Evolutionary conservation across 2,888 invertebrate genomes (phyloP).

Genomic region (Ligdia adustata): DNA sequence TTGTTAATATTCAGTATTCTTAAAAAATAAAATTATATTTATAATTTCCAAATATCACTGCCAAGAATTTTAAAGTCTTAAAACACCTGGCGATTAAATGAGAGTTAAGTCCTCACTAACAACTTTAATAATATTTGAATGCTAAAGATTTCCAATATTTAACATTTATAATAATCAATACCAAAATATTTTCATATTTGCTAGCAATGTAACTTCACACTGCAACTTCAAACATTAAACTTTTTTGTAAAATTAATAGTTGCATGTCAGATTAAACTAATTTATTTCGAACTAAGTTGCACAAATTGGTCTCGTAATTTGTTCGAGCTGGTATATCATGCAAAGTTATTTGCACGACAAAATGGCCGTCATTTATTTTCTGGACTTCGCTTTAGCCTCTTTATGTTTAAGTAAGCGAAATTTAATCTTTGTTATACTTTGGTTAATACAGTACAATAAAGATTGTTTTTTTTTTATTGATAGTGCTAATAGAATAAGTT

Average conservation of each 20-base stretch:
- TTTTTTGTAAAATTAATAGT: slow-evolving; percentile 9
- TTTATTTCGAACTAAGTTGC: slow-evolving; percentile 22
- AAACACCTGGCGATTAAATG: no score
- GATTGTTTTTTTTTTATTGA: no score
- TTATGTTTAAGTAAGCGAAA: neutral
- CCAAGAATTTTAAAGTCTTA: no score
- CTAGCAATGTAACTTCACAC: neutral
- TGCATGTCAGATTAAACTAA: slow-evolving; percentile 14
- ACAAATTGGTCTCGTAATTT: slow-evolving; percentile 19
- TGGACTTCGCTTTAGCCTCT: neutral
- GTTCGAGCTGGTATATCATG: slow-evolving; percentile 14
- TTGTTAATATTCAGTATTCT: no score
- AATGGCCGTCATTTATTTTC: slow-evolving; percentile 13
- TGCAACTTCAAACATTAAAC: neutral
- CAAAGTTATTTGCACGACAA: slow-evolving; percentile 17
- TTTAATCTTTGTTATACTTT: slow-evolving; percentile 4
- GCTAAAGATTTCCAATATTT: no score
- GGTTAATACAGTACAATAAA: slow-evolving; percentile 2
- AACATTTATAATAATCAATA: no score
- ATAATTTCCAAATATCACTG: no score
- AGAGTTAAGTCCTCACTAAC: no score
- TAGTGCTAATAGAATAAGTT: no score
- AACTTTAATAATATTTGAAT: no score
- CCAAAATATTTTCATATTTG: no score
- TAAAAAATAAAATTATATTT: no score